Evolutionary conservation across 2,888 invertebrate species (phyloP), one percentile per base, ranked within the genome.

Genomic region (Brachyptera putata): DNA sequence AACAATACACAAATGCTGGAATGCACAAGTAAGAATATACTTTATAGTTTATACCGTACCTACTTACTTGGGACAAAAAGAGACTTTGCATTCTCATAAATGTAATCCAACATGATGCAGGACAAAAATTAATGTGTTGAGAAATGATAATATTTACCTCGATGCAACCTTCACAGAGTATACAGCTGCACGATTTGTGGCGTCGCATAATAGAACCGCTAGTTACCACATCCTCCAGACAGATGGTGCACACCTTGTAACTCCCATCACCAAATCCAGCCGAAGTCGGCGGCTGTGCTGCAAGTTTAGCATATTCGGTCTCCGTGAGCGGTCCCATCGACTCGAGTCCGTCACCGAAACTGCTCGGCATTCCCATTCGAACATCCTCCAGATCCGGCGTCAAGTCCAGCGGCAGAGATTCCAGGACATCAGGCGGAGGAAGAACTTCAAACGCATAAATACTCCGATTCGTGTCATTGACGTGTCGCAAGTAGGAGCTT

Each of bases 161-260:
- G 46, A 83, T 76, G 68, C 84, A 84, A 39, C 73, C 70, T 62
- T 79, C 77, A 70, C 84, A 84, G 25, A 83, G 74, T 16, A 77
- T 75, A 66, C 83, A 84, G 49, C 74, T 75, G 67, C 81, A 83
- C n/a, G 74, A 75, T 14, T 73, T 74, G 69, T 84, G 84, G 24
- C 77, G 77, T 66, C 79, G 77, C 57, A 84, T 72, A n/a, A n/a
- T n/a, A n/a, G n/a, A n/a, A n/a, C n/a, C n/a, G 60, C 80, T 78
- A 22, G 73, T 73, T 21, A 79, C 76, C 68, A 79, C 73, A 61
- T 84, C 83, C 65, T 84, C 84, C 48, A 84, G 72, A 66, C 84
- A 84, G 64, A 84, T 83, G 43, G 77, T 79, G 70, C 84, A 84
- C 2, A 68, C 67, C 13, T 69, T 70, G 46, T 66, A 67, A n/a